Evolutionary conservation across 2,113 vertebrate genomes (phyloP), one percentile per base, ranked within the genome.

Genomic region (Eudyptes chrysolophus): DNA sequence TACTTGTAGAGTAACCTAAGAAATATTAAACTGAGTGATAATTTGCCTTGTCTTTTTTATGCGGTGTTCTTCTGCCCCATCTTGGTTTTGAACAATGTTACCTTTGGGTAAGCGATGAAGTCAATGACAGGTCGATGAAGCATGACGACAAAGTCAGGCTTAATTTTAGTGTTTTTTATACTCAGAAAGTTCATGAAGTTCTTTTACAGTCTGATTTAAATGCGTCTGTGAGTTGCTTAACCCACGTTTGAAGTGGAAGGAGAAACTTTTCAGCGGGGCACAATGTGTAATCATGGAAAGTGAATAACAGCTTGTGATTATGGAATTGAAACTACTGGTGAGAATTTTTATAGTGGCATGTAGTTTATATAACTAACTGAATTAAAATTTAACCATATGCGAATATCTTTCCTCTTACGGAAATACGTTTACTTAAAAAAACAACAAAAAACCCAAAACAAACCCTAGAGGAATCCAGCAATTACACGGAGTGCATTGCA

Each of bases 341-440:
- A 96, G 95, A 94, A 91, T 87, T 97, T 97, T 94, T 94, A 52
- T 96, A 95, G 96, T 96, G 93, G 75, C 66, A 40, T 95, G 78
- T 90, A 90, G 94, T 96, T 97, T 97, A 94, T 90, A 52, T 97
- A 96, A 95, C 84, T 92, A 94, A 76, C 62, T 5, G 1, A 93
- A 93, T 96, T 95, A 97, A 96, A 96, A 95, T 95, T 92, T 96
- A 94, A 86, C 94, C 82, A 46, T 93, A 91, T 96, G 78, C 16
- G 84, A 93, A 69, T 97, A 58, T 90, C 82, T 96, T 90, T 82
- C 49, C 57, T 90, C 61, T 93, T 85, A 93, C 0, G 0, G 87
- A 94, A 94, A 76, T 92, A 82, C 0, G 0, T 79, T 89, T 95
- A 71, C 54, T 92, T 46, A 2, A 68, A 51, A n/a, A 55, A 86